Evolutionary conservation across 2,797 vertebrate genomes (phyloP).

Genomic region (Myiotriccus ornatus): DNA sequence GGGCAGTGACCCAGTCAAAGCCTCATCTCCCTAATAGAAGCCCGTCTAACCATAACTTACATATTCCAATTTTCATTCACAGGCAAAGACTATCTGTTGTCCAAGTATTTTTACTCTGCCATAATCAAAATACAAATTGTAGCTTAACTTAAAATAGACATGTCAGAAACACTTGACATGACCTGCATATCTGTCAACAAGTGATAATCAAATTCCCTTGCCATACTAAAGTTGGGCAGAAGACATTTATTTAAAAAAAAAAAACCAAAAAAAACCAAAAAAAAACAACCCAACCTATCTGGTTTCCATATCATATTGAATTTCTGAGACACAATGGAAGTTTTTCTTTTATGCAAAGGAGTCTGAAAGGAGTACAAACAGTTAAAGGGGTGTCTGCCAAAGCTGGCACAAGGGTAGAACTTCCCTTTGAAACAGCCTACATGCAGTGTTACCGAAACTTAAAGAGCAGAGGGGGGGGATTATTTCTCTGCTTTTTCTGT

Average conservation of each 20-base stretch:
- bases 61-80: constrained; percentile 46
- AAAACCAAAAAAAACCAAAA: too few species aligned
- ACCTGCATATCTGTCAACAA: constrained; percentile 65
- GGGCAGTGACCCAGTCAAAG: constrained; percentile 2
- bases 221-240: constrained; percentile 37
- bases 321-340: background rate
- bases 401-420: background rate
- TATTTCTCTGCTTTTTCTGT: constrained; percentile 16
- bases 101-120: constrained; percentile 49
- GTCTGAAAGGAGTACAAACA: background rate
- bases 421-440: constrained; percentile 5
- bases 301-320: background rate
- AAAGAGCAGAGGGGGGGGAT: background rate
- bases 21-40: background rate
- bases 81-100: background rate
- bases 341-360: background rate
- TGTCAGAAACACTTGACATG: constrained; percentile 55
- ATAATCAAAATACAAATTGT: constrained; percentile 58
- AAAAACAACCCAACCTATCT: background rate
- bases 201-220: constrained; percentile 65
- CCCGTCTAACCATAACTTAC: background rate
- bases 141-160: constrained; percentile 65
- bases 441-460: background rate
- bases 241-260: background rate
- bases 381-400: background rate